phyloP scores from a whole-genome alignment of 2,888 invertebrate genomes.

The Drosophila setosimentum region DNA sequence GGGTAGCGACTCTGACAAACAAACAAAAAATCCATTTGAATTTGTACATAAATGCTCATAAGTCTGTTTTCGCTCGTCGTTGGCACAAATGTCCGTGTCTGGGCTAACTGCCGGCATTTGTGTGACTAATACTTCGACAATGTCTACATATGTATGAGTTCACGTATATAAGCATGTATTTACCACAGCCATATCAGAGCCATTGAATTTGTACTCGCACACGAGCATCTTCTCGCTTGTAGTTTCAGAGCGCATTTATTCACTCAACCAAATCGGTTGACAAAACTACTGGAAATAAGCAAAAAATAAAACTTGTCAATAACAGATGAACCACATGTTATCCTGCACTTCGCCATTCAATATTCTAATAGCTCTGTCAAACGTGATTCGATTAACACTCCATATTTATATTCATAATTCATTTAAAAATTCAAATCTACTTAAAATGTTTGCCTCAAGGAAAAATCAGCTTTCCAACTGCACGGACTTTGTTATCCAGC shows the following conservation, averaged over 20 bases:
- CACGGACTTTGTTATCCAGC: background rate
- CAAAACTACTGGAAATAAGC: slow-evolving; percentile 26
- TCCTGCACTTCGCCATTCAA: slow-evolving; percentile 7
- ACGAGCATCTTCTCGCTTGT: slow-evolving; percentile 17
- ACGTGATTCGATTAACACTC: background rate
- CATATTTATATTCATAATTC: background rate
- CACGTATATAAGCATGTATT: background rate
- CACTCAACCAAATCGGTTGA: slow-evolving; percentile 53
- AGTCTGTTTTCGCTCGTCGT: slow-evolving; percentile 15
- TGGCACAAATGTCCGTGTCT: slow-evolving; percentile 41
- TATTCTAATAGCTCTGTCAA: background rate
- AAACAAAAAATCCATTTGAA: slow-evolving; percentile 56
- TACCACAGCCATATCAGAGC: slow-evolving; percentile 21
- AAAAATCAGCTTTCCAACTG: background rate
- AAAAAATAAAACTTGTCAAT: slow-evolving; percentile 1
- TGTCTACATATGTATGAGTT: background rate
- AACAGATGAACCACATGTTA: slow-evolving; percentile 11
- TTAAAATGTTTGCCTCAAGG: background rate
- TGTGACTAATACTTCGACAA: slow-evolving; percentile 35
- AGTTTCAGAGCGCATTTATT: slow-evolving; percentile 48
- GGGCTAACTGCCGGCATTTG: slow-evolving; percentile 44
- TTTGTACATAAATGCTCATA: slow-evolving; percentile 28
- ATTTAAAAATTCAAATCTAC: background rate
- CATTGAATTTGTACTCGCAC: slow-evolving; percentile 20
- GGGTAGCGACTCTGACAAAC: slow-evolving; percentile 18